phyloP scores from a whole-genome alignment of 2,797 vertebrate species.

The Gambelia wislizenii region DNA sequence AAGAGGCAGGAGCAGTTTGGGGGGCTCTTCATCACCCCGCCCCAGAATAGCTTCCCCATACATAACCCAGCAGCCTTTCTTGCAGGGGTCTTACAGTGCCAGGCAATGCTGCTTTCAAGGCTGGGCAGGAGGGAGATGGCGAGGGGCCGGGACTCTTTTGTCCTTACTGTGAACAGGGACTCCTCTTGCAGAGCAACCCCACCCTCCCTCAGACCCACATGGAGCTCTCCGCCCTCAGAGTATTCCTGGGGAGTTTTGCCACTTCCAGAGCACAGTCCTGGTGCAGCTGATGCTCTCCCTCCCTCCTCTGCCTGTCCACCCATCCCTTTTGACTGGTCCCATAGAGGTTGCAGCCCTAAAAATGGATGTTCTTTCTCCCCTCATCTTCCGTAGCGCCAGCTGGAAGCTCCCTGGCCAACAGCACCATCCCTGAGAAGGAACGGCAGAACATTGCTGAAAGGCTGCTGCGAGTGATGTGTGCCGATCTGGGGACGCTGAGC shows the following conservation, averaged over 20 bases:
- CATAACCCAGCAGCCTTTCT: too few relatives aligned
- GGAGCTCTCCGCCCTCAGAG: not conserved
- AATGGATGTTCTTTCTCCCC: fast-evolving
- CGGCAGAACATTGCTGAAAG: conserved; percentile 96
- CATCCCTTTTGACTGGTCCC: too few relatives aligned
- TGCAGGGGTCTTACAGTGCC: too few relatives aligned
- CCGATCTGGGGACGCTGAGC: conserved; percentile 91
- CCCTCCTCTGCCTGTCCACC: too few relatives aligned
- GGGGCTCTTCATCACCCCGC: too few relatives aligned
- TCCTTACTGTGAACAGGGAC: too few relatives aligned
- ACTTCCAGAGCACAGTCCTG: not conserved
- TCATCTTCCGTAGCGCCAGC: conserved; percentile 71
- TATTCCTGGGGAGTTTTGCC: not conserved
- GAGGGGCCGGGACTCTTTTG: too few relatives aligned
- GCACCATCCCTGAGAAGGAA: conserved; percentile 93
- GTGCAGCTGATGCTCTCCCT: too few relatives aligned
- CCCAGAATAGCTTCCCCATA: not conserved
- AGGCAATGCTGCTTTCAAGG: too few relatives aligned
- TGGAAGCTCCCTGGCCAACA: conserved; percentile 79
- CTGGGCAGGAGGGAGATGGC: too few relatives aligned
- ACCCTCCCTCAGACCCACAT: too few relatives aligned
- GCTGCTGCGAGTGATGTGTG: conserved; percentile 94
- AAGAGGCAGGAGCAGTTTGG: not conserved
- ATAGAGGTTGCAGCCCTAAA: not conserved
- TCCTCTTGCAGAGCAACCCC: too few relatives aligned